Conservation (phyloP, 2,888 invertebrate species). For the Metalampra italica region DNA sequence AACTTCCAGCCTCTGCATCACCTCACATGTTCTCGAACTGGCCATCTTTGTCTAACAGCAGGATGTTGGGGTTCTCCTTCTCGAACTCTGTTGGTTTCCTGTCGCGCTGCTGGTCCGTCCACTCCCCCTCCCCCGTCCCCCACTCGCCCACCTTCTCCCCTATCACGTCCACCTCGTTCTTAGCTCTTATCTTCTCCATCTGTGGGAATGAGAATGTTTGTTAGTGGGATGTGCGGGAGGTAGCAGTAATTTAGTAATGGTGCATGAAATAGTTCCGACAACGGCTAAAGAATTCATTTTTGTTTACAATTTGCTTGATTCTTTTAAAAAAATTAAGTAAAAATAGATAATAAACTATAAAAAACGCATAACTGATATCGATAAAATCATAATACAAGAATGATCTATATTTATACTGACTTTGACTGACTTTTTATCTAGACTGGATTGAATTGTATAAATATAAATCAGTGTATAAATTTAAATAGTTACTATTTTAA, state of each 20-base stretch:
- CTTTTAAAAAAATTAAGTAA: too few relatives aligned
- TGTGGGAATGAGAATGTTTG: conserved; percentile 35
- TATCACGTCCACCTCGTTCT: conserved; percentile 84
- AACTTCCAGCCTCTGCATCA: background rate
- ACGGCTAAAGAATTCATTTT: too few relatives aligned
- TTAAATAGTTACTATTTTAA: too few relatives aligned
- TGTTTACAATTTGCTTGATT: too few relatives aligned
- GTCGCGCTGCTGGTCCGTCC: conserved; percentile 84
- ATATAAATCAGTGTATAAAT: too few relatives aligned
- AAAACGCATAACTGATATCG: too few relatives aligned
- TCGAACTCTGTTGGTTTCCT: conserved; percentile 87
- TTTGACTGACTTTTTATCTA: too few relatives aligned
- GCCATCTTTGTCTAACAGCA: conserved; percentile 85
- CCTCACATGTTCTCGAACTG: conserved; percentile 86
- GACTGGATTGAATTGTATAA: too few relatives aligned
- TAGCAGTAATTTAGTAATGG: background rate
- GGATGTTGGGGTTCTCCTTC: conserved; percentile 87
- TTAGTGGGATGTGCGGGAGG: background rate
- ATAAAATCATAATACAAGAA: too few relatives aligned
- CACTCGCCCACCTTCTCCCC: conserved; percentile 84
- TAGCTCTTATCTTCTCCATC: conserved; percentile 85
- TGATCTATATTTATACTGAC: too few relatives aligned
- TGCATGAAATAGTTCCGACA: background rate
- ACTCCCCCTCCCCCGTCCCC: conserved; percentile 84
- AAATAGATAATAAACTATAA: too few relatives aligned